Evolutionary conservation across 2,797 vertebrate genomes (phyloP), one percentile per base, ranked within the genome.

Genomic region (Melanotaenia parkinsoni): DNA sequence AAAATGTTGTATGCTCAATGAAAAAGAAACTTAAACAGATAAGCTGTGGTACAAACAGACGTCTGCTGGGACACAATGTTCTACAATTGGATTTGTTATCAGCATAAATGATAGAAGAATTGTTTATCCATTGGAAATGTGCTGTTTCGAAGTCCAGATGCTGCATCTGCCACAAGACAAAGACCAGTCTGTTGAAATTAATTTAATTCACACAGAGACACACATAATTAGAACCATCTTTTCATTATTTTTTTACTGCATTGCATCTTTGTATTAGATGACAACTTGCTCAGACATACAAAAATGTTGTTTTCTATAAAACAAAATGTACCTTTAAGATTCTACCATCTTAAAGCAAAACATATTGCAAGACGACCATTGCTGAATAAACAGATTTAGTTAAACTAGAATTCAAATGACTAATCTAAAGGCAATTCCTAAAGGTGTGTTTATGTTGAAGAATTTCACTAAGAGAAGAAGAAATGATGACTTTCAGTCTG

Each of bases 61-160:
- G 14, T 67, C 16, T 4, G 40, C 26, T 4, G 16, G 18, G 10
- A 20, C 24, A 56, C 67, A 32, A 10, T 68, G 56, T 65, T 58
- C 26, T 57, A 57, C 28, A 57, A 57, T 57, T 57, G 26, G 54
- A 57, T 32, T 57, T 57, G 54, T 24, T 65, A 69, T 67, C 22
- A 45, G 40, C 5, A 45, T 72, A 45, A 51, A 67, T 60, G 64
- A 67, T 33, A 53, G 32, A 56, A 53, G 30, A 56, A 72, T 58
- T 51, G 22, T 76, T 67, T 59, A 67, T 74, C 56, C n/a, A 58
- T 76, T 74, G 20, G 5, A 65, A 73, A 58, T 70, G 28, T 32
- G 5, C 26, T n/a, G 10, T 58, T 37, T 72, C 3, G 50, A 63
- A 64, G 67, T 43, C 57, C 74, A 83, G 76, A 85, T 80, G 77